Base-by-base conservation (phyloP, 2,797 vertebrate species). In the Helostoma temminkii region DNA sequence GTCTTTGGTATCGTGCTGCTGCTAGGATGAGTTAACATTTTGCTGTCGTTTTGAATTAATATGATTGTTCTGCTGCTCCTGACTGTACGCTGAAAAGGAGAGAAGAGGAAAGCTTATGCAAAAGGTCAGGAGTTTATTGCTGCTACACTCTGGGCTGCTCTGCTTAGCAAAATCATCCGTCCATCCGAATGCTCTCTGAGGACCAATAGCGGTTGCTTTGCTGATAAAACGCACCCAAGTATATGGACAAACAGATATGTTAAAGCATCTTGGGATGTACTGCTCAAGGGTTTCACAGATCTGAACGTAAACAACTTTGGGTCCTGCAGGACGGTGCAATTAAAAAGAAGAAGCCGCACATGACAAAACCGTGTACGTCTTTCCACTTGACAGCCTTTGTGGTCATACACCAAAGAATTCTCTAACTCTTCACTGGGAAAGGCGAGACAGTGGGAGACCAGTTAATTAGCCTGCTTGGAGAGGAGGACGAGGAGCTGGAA, bases 391-490 rank as follows among this genome's bases (percentile, higher is more conserved):
- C 80, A 78, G 71, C 54, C 63, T 81, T 78, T 83, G 85, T 77
- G 69, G 66, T 69, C 18, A 3, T 72, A 67, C 34, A 30, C 66
- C 46, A 47, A 71, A 47, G 49, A 66, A 22, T 78, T 66, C 56
- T 91, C 83, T 87, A 74, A 71, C 52, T 26, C 47, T 74, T 72
- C 79, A 15, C 45, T 2, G 43, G 67, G 59, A 72, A 57, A 71
- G 63, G 49, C 0, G 41, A 67, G 43, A 43, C 58, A 18, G 68
- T 32, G 45, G 80, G 61, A 77, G 83, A 78, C 30, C 49, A 36
- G 68, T 77, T 89, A 89, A 87, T 90, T 87, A 90, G 87, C 65
- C 68, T 59, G 66, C 55, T 66, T 9, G 5, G 30, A 11, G 68
- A 62, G 25, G 26, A 42, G 49, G 45, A 56, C 37, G 52, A 50